phyloP scores from a whole-genome alignment of 2,888 invertebrate genomes.

The Xestoiulus laeticollis region DNA sequence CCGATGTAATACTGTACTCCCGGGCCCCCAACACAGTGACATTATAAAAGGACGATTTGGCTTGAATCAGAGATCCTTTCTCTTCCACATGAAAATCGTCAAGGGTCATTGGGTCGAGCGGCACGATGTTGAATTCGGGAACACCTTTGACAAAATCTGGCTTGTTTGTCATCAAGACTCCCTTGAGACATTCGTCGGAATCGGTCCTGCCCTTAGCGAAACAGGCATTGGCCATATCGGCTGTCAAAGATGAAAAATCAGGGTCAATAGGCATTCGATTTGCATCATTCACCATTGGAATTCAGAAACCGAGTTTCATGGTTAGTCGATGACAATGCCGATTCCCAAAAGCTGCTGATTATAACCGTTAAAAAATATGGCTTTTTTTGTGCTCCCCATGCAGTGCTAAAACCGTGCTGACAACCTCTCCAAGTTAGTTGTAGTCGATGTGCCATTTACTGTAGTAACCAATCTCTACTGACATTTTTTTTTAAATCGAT shows the following conservation, averaged over 20 bases:
- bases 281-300: not conserved
- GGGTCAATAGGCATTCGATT: not conserved
- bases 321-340: not conserved
- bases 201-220: not conserved
- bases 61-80: conserved; percentile 27
- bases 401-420: too few species aligned
- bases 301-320: not conserved
- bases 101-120: conserved; percentile 30
- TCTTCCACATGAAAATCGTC: not conserved
- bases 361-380: too few species aligned
- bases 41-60: conserved; percentile 40
- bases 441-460: too few species aligned
- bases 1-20: not conserved
- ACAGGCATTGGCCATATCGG: not conserved
- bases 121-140: conserved; percentile 31
- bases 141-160: not conserved
- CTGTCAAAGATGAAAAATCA: conserved; percentile 24
- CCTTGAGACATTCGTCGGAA: not conserved
- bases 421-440: too few species aligned
- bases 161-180: not conserved
- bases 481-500: too few species aligned
- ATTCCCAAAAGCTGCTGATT: too few species aligned
- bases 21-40: not conserved
- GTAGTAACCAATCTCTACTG: too few species aligned
- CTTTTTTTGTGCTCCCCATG: too few species aligned